Evolutionary conservation across 2,113 vertebrate genomes (phyloP).

Genomic region (Crotalus horridus): DNA sequence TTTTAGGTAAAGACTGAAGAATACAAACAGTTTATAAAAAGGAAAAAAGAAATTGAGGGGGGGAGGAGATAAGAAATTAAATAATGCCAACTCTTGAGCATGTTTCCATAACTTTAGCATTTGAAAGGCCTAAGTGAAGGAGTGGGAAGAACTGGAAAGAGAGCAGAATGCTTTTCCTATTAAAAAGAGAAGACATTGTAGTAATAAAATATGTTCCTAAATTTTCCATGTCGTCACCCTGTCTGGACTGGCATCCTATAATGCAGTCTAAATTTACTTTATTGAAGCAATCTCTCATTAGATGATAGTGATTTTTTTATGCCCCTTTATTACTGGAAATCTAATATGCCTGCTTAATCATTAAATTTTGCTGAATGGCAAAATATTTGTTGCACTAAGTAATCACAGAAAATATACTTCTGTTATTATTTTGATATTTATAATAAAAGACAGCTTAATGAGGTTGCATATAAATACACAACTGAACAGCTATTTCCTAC

Average conservation of each 20-base stretch:
- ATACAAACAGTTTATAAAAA: not conserved
- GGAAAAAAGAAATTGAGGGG: not conserved
- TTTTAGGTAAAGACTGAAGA: not conserved
- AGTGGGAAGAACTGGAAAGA: not conserved
- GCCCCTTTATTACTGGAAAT: conserved; percentile 14
- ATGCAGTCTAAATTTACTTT: conserved; percentile 14
- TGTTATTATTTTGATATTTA: conserved; percentile 3
- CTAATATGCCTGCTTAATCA: conserved; percentile 7
- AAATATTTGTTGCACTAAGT: conserved; percentile 14
- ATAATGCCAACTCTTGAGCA: not conserved
- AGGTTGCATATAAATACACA: not conserved
- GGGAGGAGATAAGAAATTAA: not conserved
- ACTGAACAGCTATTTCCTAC: not conserved
- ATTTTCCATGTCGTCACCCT: conserved; percentile 7
- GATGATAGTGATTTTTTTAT: conserved; percentile 28
- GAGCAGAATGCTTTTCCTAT: not conserved
- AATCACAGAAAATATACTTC: conserved; percentile 1
- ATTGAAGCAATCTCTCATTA: conserved; percentile 19
- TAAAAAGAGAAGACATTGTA: not conserved
- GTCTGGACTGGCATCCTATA: conserved; percentile 25
- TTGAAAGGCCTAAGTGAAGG: not conserved
- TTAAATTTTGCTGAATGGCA: conserved; percentile 21
- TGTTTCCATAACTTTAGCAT: not conserved
- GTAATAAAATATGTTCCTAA: conserved; percentile 5
- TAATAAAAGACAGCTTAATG: not conserved